Conservation (phyloP, 2,888 invertebrate species). For the Portevinia maculata region DNA sequence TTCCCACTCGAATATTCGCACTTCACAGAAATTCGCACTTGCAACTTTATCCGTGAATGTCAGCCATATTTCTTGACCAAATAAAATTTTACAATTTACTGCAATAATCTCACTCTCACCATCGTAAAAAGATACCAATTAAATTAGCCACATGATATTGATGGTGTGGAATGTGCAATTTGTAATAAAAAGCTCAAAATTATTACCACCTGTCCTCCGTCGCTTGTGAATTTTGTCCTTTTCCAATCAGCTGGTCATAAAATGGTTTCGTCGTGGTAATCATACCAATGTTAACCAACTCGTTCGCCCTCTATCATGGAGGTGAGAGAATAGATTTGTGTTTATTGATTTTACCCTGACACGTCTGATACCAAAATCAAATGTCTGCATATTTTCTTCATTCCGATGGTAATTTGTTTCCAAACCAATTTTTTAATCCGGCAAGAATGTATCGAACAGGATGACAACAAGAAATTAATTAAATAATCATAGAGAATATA, state of each 20-base stretch:
- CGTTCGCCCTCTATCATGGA: conserved; percentile 12
- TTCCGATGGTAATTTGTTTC: neutral
- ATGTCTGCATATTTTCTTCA: conserved; percentile 3
- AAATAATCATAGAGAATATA: conserved; percentile 31
- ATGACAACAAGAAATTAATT: neutral
- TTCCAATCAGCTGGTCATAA: conserved; percentile 11
- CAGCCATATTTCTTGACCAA: conserved; percentile 1
- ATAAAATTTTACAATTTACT: conserved; percentile 34
- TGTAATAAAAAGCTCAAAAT: conserved; percentile 61
- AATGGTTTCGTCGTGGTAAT: neutral
- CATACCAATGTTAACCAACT: conserved; percentile 26
- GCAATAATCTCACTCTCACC: conserved; percentile 29
- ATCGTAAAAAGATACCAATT: conserved; percentile 40
- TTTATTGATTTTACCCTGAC: conserved; percentile 25
- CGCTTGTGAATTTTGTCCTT: conserved; percentile 22
- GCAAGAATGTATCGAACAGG: conserved; percentile 24
- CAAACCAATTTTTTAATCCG: conserved; percentile 4
- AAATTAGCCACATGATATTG: conserved; percentile 26
- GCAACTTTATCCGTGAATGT: conserved; percentile 6
- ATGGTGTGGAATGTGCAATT: conserved; percentile 62
- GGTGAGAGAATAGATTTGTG: conserved; percentile 37
- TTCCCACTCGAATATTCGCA: neutral
- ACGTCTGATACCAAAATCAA: conserved; percentile 3
- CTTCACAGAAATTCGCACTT: neutral
- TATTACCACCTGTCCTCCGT: conserved; percentile 17